Conservation (phyloP, 2,888 invertebrate species). For the Leucophenga maculata region DNA sequence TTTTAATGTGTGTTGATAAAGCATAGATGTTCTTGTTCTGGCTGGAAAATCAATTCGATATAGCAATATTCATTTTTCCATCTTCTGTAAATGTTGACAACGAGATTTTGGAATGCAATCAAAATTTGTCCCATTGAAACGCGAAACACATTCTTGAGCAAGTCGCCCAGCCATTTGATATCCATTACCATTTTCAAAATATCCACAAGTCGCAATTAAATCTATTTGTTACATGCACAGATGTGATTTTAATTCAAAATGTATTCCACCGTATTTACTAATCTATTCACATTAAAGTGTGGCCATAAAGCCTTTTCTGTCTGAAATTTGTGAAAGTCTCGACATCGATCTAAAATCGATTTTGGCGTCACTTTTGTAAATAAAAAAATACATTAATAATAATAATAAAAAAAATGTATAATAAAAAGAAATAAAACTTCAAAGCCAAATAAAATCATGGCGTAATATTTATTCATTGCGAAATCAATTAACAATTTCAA, state of each 20-base stretch:
- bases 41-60: too few species aligned
- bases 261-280: background rate
- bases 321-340: constrained; percentile 8
- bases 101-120: too few species aligned
- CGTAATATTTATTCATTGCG: constrained; percentile 66
- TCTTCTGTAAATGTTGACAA: too few species aligned
- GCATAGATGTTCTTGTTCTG: too few species aligned
- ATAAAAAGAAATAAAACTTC: constrained; percentile 22
- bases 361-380: constrained; percentile 47
- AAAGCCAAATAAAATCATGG: constrained; percentile 45
- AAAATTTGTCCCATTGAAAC: too few species aligned
- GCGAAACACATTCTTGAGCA: too few species aligned
- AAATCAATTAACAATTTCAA: constrained; percentile 67
- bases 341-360: background rate
- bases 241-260: constrained; percentile 6
- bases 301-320: background rate
- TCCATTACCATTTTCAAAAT: background rate
- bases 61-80: too few species aligned
- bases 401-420: constrained; percentile 26
- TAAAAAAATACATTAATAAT: constrained; percentile 57
- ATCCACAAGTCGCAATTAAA: constrained; percentile 4
- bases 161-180: too few species aligned
- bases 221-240: background rate
- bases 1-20: too few species aligned
- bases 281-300: background rate